Percentiles rank a stretch among this genome's conserved stretches.
Conservation (phyloP, 1,140 invertebrate genomes). For the Drosophila repletoides region DNA sequence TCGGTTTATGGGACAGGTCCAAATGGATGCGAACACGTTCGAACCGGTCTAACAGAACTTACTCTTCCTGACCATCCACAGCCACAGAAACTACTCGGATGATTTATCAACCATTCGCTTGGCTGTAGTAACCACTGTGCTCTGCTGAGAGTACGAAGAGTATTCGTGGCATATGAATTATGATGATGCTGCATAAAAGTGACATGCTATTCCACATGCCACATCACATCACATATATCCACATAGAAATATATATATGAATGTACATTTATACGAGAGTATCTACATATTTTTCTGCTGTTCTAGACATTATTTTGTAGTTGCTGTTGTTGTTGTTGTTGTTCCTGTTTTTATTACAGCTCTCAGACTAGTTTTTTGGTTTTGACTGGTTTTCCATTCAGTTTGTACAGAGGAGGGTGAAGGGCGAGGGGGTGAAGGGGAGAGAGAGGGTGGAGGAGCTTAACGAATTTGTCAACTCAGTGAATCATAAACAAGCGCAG, state of each 20-base stretch:
- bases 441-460: not conserved
- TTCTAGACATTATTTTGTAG: conserved; percentile 26
- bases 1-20: no score
- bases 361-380: conserved; percentile 33
- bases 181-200: conserved; percentile 69
- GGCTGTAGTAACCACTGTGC: no score
- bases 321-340: conserved; percentile 41
- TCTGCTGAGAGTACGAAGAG: no score
- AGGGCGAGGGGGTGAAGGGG: not conserved
- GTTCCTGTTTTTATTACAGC: conserved; percentile 42
- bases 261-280: no score
- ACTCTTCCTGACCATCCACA: no score
- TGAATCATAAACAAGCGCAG: conserved; percentile 64
- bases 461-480: conserved; percentile 71
- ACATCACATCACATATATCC: conserved; percentile 45
- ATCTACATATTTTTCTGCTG: conserved; percentile 24
- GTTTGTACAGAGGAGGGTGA: not conserved
- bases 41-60: no score
- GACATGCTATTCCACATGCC: conserved; percentile 47
- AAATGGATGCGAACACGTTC: no score
- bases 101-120: conserved; percentile 44
- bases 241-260: conserved; percentile 2
- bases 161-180: conserved; percentile 55
- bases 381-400: conserved; percentile 11
- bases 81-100: not conserved